Base-by-base conservation (phyloP, 2,888 invertebrate species). In the Oligia fasciuncula region DNA sequence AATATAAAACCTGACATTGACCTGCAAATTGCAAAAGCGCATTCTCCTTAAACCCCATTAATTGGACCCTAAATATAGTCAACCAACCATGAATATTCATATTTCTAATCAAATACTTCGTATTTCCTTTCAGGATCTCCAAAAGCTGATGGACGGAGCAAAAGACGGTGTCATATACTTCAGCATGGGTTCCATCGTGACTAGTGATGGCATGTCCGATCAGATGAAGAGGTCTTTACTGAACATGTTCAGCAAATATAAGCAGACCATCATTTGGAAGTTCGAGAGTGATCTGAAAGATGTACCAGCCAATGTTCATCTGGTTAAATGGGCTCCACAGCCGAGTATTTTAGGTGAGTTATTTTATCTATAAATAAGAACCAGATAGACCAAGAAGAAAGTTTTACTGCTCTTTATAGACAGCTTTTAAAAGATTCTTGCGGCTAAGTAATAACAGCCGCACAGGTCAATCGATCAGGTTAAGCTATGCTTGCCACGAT, bases 261-360 rank as follows among this genome's bases (percentile, higher is more conserved):
- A 95, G 65, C 93, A 95, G 77, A 93, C 91, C 0, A 91, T 96
- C 0, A 91, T 96, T 35, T 96, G 96, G 96, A 96, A 96, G 81
- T 95, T 94, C 46, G 96, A 95, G 77, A 91, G 88, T 29, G 91
- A 94, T 11, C 65, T 94, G 46, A 74, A 89, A 0, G 89, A 92
- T 72, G 74, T 93, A 5, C 94, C 95, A 0, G 40, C 84, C 0
- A 96, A 96, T 81, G 91, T 96, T 0, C 93, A 94, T 76, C 82
- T 95, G 11, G 82, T 95, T 0, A 92, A 94, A 80, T 95, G 95
- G 95, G 95, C 95, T 19, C 95, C 95, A 19, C 95, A 96, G 68
- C 91, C 89, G 1, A 95, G 95, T 78, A 92, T 94, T 63, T 81
- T 93, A 49, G 90, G 94, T 94, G 77, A 91, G 88, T 75, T 68